phyloP scores from a whole-genome alignment of 2,888 invertebrate species.

The Catocala nupta region DNA sequence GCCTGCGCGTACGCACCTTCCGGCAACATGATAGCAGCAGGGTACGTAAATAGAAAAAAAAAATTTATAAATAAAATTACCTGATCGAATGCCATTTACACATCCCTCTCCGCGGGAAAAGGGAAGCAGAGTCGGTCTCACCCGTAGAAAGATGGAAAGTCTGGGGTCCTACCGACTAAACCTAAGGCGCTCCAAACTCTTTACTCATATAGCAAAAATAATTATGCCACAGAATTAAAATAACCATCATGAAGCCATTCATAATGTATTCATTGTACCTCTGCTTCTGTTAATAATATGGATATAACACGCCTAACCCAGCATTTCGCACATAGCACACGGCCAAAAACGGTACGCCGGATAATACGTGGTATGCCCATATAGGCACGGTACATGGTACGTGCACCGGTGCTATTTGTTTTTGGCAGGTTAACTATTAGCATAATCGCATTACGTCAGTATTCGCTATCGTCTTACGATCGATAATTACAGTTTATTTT shows the following conservation, averaged over 20 bases:
- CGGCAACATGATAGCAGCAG: slow-evolving; percentile 97
- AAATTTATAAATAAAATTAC: too few species aligned
- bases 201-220: slow-evolving; percentile 22
- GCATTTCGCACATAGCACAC: too few species aligned
- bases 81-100: too few species aligned
- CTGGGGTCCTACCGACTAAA: too few species aligned
- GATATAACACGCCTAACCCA: too few species aligned
- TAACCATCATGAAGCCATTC: slow-evolving; percentile 20
- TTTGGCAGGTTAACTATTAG: neutral
- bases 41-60: too few species aligned
- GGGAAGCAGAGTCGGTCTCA: too few species aligned
- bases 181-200: slow-evolving; percentile 17
- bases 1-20: slow-evolving; percentile 99
- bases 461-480: neutral
- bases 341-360: too few species aligned
- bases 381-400: neutral
- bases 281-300: slow-evolving; percentile 96
- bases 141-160: too few species aligned
- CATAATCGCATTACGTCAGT: neutral
- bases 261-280: slow-evolving; percentile 89
- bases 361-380: neutral
- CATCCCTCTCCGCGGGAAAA: too few species aligned
- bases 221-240: slow-evolving; percentile 17
- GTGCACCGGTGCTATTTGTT: neutral
- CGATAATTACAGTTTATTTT: neutral